phyloP scores from a whole-genome alignment of 2,797 vertebrate genomes.

The Meda fulgida region DNA sequence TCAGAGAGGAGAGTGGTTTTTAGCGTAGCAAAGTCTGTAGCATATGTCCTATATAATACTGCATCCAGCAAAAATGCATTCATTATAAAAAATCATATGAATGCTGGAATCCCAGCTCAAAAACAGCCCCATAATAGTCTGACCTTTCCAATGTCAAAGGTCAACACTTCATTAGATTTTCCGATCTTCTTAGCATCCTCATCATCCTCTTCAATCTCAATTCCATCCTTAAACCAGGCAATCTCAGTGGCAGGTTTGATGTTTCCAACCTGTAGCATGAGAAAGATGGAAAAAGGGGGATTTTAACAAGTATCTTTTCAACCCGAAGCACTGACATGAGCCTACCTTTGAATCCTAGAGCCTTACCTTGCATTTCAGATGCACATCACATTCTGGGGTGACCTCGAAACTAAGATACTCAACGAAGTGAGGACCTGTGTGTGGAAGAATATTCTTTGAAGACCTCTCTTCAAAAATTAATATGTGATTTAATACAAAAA shows the following conservation, averaged over 20 bases:
- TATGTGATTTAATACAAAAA: not conserved
- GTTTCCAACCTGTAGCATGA: conserved; percentile 88
- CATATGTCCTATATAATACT: not conserved
- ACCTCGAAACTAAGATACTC: conserved; percentile 94
- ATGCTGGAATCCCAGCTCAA: conserved; percentile 20
- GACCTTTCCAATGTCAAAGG: conserved; percentile 97
- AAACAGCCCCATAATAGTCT: conserved; percentile 60
- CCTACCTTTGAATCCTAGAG: not conserved
- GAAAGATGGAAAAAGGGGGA: not conserved
- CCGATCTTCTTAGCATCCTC: conserved; percentile 87
- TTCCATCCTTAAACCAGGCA: conserved; percentile 91
- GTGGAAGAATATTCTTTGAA: conserved; percentile 3
- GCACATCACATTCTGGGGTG: conserved; percentile 89
- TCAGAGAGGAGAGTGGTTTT: conserved; percentile 63
- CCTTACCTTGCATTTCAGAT: conserved; percentile 94
- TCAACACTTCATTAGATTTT: conserved; percentile 84
- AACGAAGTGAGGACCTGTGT: conserved; percentile 95
- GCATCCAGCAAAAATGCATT: conserved; percentile 23
- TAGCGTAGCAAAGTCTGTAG: conserved; percentile 38
- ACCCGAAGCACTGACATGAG: not conserved
- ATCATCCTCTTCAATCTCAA: conserved; percentile 91
- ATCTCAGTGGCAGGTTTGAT: conserved; percentile 91
- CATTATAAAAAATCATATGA: not conserved
- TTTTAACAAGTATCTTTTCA: conserved; percentile 42
- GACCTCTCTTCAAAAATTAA: not conserved